A percentile compares a stretch with the other conserved stretches of the same genome.
These are phyloP conservation scores for Ictidomys tridecemlineatus DNA, from an alignment of 2,113 vertebrate species.

Conservation along the genomic window DNA sequence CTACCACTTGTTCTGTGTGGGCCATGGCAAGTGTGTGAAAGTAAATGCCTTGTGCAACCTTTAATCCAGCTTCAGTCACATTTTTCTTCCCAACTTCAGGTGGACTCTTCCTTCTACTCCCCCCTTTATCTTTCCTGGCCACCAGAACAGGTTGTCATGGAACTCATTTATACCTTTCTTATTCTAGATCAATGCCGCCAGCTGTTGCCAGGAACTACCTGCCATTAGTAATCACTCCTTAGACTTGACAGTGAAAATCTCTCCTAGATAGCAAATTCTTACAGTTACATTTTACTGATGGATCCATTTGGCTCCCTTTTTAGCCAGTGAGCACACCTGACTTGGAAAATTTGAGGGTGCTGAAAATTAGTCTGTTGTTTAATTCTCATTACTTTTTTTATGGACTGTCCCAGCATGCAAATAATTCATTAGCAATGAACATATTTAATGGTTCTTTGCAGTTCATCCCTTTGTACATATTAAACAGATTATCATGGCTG, in stretches of 20 bases:
- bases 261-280: constrained; percentile 46
- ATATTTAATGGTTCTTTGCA: constrained; percentile 70
- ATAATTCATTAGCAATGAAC: constrained; percentile 67
- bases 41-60: neutral
- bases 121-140: constrained; percentile 46
- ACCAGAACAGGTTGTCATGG: constrained; percentile 57
- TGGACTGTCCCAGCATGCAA: constrained; percentile 62
- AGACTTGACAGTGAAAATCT: constrained; percentile 70
- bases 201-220: constrained; percentile 73
- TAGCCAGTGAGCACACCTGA: constrained; percentile 21
- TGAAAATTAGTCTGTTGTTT: constrained; percentile 5
- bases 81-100: neutral
- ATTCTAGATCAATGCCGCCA: constrained; percentile 72
- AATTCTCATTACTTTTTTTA: constrained; percentile 54
- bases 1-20: neutral
- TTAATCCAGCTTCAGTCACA: neutral
- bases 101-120: neutral
- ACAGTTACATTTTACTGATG: constrained; percentile 36
- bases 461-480: constrained; percentile 60
- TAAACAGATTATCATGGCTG: constrained; percentile 38
- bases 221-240: constrained; percentile 79
- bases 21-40: neutral
- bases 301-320: constrained; percentile 55
- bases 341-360: constrained; percentile 5
- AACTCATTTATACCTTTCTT: constrained; percentile 75